Percentiles rank a stretch among this genome's conserved stretches.
Conservation (phyloP, 2,888 invertebrate genomes). For the Patella caerulea region DNA sequence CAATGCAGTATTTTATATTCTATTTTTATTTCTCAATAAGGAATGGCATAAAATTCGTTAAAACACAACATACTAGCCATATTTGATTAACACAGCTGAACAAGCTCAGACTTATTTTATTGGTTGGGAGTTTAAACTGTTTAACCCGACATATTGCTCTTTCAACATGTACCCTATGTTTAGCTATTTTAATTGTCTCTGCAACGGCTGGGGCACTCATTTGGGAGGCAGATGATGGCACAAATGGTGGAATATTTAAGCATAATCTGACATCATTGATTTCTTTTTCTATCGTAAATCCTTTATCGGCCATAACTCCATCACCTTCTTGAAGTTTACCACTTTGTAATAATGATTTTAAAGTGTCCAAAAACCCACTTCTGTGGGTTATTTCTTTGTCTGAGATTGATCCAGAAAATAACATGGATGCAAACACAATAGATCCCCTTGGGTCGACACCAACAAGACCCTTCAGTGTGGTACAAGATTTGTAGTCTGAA, state of each 20-base stretch:
- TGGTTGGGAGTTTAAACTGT: not conserved
- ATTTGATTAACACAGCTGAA: not conserved
- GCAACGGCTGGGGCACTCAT: not conserved
- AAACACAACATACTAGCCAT: not conserved
- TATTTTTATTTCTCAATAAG: not conserved
- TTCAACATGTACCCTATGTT: not conserved
- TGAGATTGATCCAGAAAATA: slow-evolving; percentile 27
- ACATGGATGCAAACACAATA: slow-evolving; percentile 26
- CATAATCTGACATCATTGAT: not conserved
- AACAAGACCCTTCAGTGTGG: slow-evolving; percentile 27
- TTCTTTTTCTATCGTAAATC: not conserved
- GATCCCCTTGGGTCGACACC: slow-evolving; percentile 29
- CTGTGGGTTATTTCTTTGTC: slow-evolving; percentile 27
- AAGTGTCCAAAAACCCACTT: slow-evolving; percentile 17
- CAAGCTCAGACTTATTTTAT: not conserved
- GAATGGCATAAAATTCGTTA: not conserved
- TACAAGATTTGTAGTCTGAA: slow-evolving; percentile 33
- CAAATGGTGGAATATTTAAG: not conserved
- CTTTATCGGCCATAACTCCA: not conserved
- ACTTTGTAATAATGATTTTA: not conserved
- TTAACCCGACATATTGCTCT: not conserved
- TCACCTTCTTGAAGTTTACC: not conserved
- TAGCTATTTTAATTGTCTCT: not conserved
- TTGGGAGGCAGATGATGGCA: not conserved
- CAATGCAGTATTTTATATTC: no score